Evolutionary conservation across 2,888 invertebrate genomes (phyloP), one percentile per base, ranked within the genome.

Genomic region (Liposcelis brunnea): DNA sequence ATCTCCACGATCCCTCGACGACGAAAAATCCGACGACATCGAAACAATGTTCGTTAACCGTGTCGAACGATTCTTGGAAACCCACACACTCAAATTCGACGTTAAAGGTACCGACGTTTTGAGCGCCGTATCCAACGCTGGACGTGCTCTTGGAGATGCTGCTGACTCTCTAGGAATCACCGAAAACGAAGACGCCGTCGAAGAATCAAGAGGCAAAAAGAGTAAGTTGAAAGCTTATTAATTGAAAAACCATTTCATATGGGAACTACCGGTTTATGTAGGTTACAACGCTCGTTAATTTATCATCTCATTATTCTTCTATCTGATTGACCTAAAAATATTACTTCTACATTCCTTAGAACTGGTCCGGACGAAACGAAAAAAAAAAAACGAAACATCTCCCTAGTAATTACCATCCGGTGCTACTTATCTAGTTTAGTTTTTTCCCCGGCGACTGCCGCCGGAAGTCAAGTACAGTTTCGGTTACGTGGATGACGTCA

Each of bases 21-120:
- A 66, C 42, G 60, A 60, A 32, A 61, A 56, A 42, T 53, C 51
- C 31, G 47, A 56, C 32, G 66, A 67, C 48, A 65, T 80, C 48
- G 79, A 79, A 56, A 68, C 74, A 10, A 59, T 78, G 54, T 63
- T 80, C 47, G 63, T 75, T 54, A 72, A 71, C 53, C 75, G 84
- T 52, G 66, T 86, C 51, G 77, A 80, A 56, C 72, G 74, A 49
- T 87, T 85, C 67, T 66, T 87, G 49, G 77, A 77, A 57, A 74
- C 81, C 1, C 86, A 86, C 66, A 79, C 84, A 18, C 70, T 87
- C 54, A 80, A 84, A 61, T 77, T 87, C 42, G 84, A 87, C 63
- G 69, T 87, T 50, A 85, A 85, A 64, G 86, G 86, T 49, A 75
- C 77, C 53, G 86, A 87, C 58, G 80, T 87, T 47, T 72, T 85